Conservation (phyloP, 2,888 invertebrate species). For the Strigamia maritima region DNA sequence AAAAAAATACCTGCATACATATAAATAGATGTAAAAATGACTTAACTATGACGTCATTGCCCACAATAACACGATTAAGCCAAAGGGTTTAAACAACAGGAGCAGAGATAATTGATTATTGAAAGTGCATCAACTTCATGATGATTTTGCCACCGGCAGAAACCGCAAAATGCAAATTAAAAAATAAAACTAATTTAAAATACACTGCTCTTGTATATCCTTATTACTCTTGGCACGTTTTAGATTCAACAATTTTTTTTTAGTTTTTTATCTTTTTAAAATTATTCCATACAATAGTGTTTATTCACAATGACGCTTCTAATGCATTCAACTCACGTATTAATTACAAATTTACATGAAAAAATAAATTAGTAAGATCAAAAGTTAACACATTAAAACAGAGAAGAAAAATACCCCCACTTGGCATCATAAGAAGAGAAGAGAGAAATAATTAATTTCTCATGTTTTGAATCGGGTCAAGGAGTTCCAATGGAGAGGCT, state of each 20-base stretch:
- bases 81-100: constrained; percentile 11
- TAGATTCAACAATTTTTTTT: not conserved
- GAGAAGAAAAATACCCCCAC: not conserved
- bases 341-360: not conserved
- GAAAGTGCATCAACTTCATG: constrained; percentile 19
- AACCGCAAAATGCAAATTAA: constrained; percentile 20
- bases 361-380: not conserved
- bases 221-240: not conserved
- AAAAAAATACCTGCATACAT: too few species aligned
- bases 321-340: not conserved
- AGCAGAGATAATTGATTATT: constrained; percentile 15
- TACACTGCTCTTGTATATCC: not conserved
- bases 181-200: not conserved
- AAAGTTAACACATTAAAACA: not conserved
- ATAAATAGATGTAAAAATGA: too few species aligned
- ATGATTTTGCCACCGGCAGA: not conserved
- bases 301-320: not conserved
- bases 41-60: not conserved
- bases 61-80: not conserved
- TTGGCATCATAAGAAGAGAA: not conserved
- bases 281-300: not conserved
- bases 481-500: not conserved
- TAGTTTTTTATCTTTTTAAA: not conserved
- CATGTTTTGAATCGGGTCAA: not conserved
- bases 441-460: not conserved